A percentile compares a stretch with the other conserved stretches of the same genome.
phyloP scores from a whole-genome alignment of 2,797 vertebrate species.

The Picus viridis region DNA sequence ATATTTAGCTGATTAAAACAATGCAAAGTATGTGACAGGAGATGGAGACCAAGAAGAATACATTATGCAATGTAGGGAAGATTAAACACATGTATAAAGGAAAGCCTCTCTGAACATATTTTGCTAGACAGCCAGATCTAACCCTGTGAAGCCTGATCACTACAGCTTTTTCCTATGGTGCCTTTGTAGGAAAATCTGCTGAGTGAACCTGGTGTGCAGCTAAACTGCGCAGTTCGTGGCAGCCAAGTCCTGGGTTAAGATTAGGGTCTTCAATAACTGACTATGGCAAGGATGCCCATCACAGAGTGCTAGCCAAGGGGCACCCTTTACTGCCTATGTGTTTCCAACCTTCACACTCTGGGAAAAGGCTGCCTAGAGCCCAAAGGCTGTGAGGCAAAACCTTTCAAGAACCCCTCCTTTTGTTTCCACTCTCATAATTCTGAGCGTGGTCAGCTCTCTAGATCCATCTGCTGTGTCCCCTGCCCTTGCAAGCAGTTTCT shows the following conservation, averaged over 20 bases:
- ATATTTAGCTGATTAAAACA: background rate
- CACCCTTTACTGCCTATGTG: background rate
- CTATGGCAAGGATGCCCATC: background rate
- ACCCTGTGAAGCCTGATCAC: background rate
- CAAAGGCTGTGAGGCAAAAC: background rate
- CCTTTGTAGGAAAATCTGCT: background rate
- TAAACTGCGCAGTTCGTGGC: background rate
- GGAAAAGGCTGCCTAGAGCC: background rate
- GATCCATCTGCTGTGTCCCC: background rate
- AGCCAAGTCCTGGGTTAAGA: background rate
- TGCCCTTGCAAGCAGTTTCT: background rate
- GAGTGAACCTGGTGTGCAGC: background rate
- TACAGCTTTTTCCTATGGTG: background rate
- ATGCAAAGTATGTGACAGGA: background rate
- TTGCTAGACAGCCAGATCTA: background rate
- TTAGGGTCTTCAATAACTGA: background rate
- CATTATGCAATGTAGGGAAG: background rate
- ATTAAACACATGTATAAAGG: background rate
- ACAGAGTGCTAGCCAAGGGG: background rate
- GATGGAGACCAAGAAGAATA: background rate
- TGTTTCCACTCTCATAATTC: background rate
- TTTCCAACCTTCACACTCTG: fast-evolving
- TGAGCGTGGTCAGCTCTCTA: background rate
- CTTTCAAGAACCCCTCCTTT: background rate
- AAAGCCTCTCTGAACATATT: background rate